phyloP scores from a whole-genome alignment of 37 sponge, comb jelly and placozoan genomes.

The Spongilla lacustris region DNA sequence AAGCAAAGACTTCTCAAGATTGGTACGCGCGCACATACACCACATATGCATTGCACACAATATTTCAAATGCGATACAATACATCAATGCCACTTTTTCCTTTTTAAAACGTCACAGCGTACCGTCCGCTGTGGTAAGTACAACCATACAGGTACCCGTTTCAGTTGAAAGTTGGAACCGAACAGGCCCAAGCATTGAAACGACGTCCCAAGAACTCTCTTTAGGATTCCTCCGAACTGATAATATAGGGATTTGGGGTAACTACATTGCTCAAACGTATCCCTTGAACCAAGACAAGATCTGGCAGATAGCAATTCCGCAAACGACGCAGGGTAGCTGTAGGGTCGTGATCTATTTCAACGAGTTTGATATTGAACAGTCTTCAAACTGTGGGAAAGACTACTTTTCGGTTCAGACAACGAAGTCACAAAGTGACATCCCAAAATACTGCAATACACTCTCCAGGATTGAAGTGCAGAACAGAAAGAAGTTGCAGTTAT shows the following conservation, averaged over 20 bases:
- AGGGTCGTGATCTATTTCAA: conserved; percentile 37
- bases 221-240: conserved; percentile 38
- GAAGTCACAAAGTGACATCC: conserved; percentile 29
- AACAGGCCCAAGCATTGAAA: neutral
- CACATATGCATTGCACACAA: neutral
- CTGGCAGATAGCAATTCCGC: conserved; percentile 62
- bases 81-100: too few species aligned
- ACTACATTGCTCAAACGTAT: conserved; percentile 1
- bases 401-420: conserved; percentile 57
- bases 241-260: conserved; percentile 9
- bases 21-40: neutral
- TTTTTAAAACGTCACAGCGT: neutral
- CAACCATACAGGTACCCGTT: neutral
- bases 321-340: conserved; percentile 12
- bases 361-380: conserved; percentile 45
- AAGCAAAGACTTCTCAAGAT: neutral
- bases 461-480: conserved; percentile 14
- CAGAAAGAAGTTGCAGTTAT: conserved; percentile 46
- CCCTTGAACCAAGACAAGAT: conserved; percentile 44
- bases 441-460: conserved; percentile 42
- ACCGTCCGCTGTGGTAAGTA: neutral
- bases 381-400: conserved; percentile 45
- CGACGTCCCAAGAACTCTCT: neutral
- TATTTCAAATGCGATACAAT: too few species aligned
- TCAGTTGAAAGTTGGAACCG: neutral